Base-by-base conservation (phyloP, 2,888 invertebrate genomes). In the Nephrocerus scutellatus region DNA sequence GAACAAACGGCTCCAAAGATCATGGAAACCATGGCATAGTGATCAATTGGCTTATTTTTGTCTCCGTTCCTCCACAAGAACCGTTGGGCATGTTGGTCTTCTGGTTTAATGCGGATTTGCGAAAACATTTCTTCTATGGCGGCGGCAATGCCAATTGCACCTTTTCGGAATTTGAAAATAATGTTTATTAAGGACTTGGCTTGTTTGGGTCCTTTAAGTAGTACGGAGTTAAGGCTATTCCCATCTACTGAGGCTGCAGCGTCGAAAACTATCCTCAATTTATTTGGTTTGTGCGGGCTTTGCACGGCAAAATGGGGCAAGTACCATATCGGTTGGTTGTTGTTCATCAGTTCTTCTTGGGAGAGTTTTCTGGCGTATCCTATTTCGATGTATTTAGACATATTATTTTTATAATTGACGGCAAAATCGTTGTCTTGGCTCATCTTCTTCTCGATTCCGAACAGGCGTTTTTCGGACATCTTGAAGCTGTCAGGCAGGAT, bases 141-240 rank as follows among this genome's bases (percentile, higher is more conserved):
- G 1, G 39, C 46, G 14, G 32, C 36, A n/a, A 41, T 24, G 5
- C 10, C 43, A 8, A 39, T 12, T 19, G 13, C 5, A 15, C 41
- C 33, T 34, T 41, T 18, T 10, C 41, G 25, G 20, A 43, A 43
- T 12, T 43, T 37, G 7, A 35, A 41, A 0, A 46, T 8, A 10
- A 42, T 39, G 2, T 8, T 6, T 10, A 41, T n/a, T 2, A 44
- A 13, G 1, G 44, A 30, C 12, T 39, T 36, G n/a, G 31, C 36
- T 35, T 39, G 38, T 33, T 62, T 59, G 1, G 63, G 59, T 5
- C 63, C 62, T 20, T 49, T 47, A 5, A 61, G 36, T 4, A 41
- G 9, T 4, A 6, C 13, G 5, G 29, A 52, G 41, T 61, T 60
- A 6, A 60, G 35, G 10, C 45, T 47, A 5, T 40, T 26, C 6